Evolutionary conservation across 2,888 invertebrate species (phyloP).

Genomic region (Chesias legatella): DNA sequence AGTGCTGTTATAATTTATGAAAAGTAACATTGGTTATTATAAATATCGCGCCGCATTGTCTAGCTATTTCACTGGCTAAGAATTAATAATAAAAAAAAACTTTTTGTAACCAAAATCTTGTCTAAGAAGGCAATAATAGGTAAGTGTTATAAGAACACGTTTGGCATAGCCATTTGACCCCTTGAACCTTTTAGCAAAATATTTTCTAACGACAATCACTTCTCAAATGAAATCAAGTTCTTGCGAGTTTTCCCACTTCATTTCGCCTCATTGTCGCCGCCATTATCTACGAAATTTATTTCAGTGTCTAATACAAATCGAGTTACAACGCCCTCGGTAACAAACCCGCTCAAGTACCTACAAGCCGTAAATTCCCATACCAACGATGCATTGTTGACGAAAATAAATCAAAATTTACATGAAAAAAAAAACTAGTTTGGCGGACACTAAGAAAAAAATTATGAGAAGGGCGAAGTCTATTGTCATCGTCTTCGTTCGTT

Average conservation of each 20-base stretch:
- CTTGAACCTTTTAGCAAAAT: conserved; percentile 44
- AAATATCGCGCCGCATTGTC: too few species aligned
- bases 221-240: conserved; percentile 40
- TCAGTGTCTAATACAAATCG: conserved; percentile 33
- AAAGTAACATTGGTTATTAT: not conserved
- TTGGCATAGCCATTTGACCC: conserved; percentile 23
- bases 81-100: too few species aligned
- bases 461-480: conserved; percentile 54
- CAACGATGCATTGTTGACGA: conserved; percentile 67
- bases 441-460: conserved; percentile 45
- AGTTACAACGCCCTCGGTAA: conserved; percentile 46
- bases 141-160: conserved; percentile 14
- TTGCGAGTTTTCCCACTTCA: conserved; percentile 55
- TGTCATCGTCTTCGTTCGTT: conserved; percentile 48
- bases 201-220: conserved; percentile 40
- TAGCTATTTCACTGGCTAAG: too few species aligned
- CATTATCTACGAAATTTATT: conserved; percentile 40
- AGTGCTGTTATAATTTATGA: not conserved
- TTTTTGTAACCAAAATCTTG: not conserved
- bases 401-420: conserved; percentile 77
- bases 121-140: not conserved
- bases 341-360: conserved; percentile 44
- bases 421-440: conserved; percentile 69
- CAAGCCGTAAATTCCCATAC: conserved; percentile 66
- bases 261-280: conserved; percentile 41